A percentile compares a stretch with the other conserved stretches of the same genome.
These are phyloP conservation scores for Xiphias gladius DNA, from an alignment of 2,113 vertebrate species.

Conservation along the genomic window DNA sequence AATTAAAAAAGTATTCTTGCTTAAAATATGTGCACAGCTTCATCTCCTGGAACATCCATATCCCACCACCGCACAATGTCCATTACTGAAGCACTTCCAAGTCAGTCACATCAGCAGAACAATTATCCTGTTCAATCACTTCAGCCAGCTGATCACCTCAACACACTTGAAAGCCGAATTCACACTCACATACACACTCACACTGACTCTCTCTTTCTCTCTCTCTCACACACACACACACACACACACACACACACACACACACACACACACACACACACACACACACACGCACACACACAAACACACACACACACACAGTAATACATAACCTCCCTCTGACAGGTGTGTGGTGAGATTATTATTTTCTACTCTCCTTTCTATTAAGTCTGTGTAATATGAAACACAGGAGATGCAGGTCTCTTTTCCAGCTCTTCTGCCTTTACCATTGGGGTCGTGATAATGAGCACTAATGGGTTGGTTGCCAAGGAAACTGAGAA, in stretches of 20 bases:
- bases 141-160: conserved; percentile 32
- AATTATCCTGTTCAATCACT: conserved; percentile 34
- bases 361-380: background rate
- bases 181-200: background rate
- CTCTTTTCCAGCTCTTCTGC: background rate
- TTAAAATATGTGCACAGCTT: background rate
- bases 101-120: conserved; percentile 41
- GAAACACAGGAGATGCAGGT: background rate
- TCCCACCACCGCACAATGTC: background rate
- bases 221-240: background rate
- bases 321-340: background rate
- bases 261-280: background rate
- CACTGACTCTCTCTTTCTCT: background rate
- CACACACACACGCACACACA: background rate
- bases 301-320: background rate
- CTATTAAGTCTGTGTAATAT: conserved; percentile 1
- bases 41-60: conserved; percentile 13
- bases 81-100: conserved; percentile 17
- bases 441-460: background rate
- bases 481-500: conserved; percentile 23
- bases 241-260: background rate
- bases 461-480: background rate
- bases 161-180: conserved; percentile 2
- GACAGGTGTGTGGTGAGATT: background rate
- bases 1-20: too few species aligned